These are phyloP conservation scores for Tichodroma muraria DNA, from an alignment of 2,113 vertebrate genomes.

Conservation along the genomic window DNA sequence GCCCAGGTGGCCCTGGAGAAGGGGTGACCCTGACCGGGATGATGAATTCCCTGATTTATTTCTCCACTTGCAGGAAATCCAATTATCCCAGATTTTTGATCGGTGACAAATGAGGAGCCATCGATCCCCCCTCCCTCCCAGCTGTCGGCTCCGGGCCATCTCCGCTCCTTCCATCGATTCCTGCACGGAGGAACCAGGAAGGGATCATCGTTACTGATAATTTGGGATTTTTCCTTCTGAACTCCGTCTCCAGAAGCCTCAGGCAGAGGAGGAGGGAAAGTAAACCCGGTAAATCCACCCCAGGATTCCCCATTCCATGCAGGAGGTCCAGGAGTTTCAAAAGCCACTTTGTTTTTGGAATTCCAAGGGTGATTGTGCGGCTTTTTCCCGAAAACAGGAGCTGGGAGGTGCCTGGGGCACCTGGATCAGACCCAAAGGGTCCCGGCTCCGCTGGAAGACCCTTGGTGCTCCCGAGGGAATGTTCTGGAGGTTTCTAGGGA, in stretches of 20 bases:
- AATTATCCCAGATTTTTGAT: not conserved
- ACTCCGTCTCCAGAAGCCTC: not conserved
- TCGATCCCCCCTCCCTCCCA: not conserved
- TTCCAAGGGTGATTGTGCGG: rapidly evolving
- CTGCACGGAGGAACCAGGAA: rapidly evolving
- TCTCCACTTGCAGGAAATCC: not conserved
- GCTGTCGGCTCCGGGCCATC: not conserved
- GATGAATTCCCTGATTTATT: not conserved
- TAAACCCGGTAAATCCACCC: too few species aligned
- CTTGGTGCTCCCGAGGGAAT: rapidly evolving
- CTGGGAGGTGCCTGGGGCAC: rapidly evolving
- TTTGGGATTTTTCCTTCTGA: not conserved
- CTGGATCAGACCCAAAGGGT: not conserved
- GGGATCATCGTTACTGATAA: not conserved
- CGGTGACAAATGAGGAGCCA: not conserved
- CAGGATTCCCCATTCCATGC: too few species aligned
- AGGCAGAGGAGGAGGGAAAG: not conserved
- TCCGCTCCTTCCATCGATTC: not conserved
- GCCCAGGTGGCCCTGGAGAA: not conserved
- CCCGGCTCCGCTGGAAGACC: not conserved
- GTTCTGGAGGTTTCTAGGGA: not conserved
- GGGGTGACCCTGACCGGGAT: not conserved
- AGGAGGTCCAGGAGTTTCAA: not conserved
- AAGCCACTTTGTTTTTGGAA: not conserved
- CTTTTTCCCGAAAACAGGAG: not conserved